Conservation (phyloP, 1,140 invertebrate species). For the Diuraphis noxia region DNA sequence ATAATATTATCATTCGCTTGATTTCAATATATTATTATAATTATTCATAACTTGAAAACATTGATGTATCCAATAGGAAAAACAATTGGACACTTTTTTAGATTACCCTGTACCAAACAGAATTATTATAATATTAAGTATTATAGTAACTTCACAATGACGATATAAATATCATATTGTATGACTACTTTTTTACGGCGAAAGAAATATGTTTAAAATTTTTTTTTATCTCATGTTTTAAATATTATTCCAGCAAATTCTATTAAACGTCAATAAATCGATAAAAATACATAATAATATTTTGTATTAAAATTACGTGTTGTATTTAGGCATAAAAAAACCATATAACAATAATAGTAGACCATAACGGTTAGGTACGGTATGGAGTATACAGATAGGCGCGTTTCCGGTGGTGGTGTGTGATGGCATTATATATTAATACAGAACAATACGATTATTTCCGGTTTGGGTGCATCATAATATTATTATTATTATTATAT, state of each 20-base stretch:
- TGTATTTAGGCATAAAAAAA: neutral
- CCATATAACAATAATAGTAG: neutral
- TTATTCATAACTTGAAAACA: neutral
- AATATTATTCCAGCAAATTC: neutral
- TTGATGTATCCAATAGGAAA: neutral
- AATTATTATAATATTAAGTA: neutral
- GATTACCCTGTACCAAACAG: constrained; percentile 31
- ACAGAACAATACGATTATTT: constrained; percentile 16
- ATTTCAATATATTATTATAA: neutral
- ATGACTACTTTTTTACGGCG: neutral
- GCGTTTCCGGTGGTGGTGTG: neutral
- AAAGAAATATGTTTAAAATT: neutral
- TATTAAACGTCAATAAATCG: neutral
- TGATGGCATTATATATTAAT: neutral
- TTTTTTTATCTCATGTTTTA: neutral
- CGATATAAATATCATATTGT: neutral
- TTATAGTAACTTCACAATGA: constrained; percentile 6
- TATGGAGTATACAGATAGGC: neutral
- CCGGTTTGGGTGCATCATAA: neutral
- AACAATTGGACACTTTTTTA: neutral
- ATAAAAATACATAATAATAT: constrained; percentile 15
- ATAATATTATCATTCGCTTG: neutral
- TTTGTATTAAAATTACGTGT: neutral
- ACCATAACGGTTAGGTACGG: neutral
- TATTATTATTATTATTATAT: too few relatives aligned